Conservation (phyloP, 1,140 invertebrate genomes). For the Atta cephalotes region DNA sequence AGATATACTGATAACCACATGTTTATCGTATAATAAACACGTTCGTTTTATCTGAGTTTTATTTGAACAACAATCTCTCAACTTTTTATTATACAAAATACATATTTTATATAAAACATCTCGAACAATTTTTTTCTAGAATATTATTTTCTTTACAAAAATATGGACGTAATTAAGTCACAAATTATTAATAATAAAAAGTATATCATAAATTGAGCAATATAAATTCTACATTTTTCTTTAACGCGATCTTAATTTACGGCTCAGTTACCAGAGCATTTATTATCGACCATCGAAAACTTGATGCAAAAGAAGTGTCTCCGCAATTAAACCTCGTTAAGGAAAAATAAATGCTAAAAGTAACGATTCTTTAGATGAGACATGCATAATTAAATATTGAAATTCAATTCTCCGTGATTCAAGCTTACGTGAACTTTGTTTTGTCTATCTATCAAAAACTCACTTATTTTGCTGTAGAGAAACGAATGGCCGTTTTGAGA, state of each 20-base stretch:
- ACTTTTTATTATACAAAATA: conserved; percentile 51
- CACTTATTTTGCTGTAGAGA: neutral
- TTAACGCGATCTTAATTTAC: neutral
- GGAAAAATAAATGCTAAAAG: neutral
- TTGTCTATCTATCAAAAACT: neutral
- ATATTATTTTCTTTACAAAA: neutral
- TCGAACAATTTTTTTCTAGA: neutral
- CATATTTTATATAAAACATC: neutral
- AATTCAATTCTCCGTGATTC: neutral
- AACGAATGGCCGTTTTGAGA: conserved; percentile 1
- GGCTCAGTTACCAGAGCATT: neutral
- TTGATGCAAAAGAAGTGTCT: neutral
- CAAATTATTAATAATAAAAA: conserved; percentile 8
- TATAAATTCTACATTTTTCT: neutral
- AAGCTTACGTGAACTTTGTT: neutral
- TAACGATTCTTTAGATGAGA: neutral
- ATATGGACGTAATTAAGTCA: neutral
- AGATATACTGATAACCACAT: conserved; percentile 6
- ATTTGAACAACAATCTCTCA: conserved; percentile 26
- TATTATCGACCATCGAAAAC: neutral
- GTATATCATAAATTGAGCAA: neutral
- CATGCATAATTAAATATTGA: conserved; percentile 46
- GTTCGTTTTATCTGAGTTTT: conserved; percentile 17
- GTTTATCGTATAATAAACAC: conserved; percentile 70
- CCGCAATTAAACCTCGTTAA: conserved; percentile 21